phyloP scores from a whole-genome alignment of 2,113 vertebrate species.

The Channa maculata region DNA sequence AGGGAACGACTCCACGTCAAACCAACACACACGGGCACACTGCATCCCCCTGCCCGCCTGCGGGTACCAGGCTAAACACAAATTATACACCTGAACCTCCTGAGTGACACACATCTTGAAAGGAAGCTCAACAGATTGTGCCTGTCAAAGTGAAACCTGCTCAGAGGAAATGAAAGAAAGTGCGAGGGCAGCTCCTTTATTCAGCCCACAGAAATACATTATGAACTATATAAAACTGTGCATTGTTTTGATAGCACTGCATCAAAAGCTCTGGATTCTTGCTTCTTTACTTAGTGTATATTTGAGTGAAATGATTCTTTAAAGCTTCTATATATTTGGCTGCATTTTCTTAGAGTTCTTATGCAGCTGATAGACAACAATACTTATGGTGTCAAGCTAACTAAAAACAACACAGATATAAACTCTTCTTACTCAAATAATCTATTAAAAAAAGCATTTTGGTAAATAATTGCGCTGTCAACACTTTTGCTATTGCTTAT shows the following conservation, averaged over 20 bases:
- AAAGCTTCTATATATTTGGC: background rate
- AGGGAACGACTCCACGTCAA: constrained; percentile 65
- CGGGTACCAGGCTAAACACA: background rate
- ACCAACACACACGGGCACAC: constrained; percentile 49
- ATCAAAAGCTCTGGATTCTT: too few species aligned
- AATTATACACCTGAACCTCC: background rate
- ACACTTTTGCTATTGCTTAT: too few species aligned
- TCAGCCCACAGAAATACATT: constrained; percentile 6
- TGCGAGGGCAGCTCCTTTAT: background rate
- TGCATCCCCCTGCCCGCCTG: constrained; percentile 15
- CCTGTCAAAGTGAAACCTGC: constrained; percentile 34
- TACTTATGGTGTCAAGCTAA: too few species aligned
- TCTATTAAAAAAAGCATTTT: too few species aligned
- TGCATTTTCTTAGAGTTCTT: too few species aligned
- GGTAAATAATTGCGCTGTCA: too few species aligned
- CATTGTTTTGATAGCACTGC: background rate
- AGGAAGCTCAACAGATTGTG: constrained; percentile 7
- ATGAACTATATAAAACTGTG: constrained; percentile 13
- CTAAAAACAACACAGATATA: too few species aligned
- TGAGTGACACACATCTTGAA: background rate
- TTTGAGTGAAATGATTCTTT: too few species aligned
- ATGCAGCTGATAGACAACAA: too few species aligned
- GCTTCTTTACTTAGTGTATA: too few species aligned
- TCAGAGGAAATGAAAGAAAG: constrained; percentile 55
- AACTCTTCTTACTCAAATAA: too few species aligned